These are phyloP conservation scores for Regulus satrapa DNA, from an alignment of 2,113 vertebrate genomes.

Conservation along the genomic window DNA sequence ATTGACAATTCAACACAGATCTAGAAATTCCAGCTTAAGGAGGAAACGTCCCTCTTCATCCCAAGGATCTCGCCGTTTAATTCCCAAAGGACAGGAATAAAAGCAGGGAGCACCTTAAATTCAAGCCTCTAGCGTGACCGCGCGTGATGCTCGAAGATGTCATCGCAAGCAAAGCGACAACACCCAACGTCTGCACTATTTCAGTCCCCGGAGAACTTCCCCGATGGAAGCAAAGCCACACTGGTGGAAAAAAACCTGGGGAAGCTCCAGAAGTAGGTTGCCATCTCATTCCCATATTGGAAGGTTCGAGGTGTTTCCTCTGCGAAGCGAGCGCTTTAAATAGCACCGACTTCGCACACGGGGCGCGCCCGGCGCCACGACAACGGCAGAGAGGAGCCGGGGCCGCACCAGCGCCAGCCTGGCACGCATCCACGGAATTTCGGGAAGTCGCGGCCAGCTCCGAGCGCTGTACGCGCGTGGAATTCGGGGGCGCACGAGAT, in stretches of 20 bases:
- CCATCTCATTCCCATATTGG: not conserved
- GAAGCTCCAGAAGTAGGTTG: not conserved
- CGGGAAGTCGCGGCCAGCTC: not conserved
- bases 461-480: rapidly evolving
- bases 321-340: not conserved
- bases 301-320: conserved; percentile 10
- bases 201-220: not conserved
- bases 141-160: not conserved
- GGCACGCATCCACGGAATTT: not conserved
- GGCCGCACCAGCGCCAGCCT: not conserved
- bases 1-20: too few species aligned
- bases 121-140: not conserved
- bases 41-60: rapidly evolving
- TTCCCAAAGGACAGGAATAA: not conserved
- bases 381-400: rapidly evolving
- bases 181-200: not conserved
- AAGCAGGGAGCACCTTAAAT: not conserved
- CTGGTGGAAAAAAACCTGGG: not conserved
- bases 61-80: rapidly evolving
- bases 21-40: not conserved
- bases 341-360: not conserved
- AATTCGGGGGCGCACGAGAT: rapidly evolving
- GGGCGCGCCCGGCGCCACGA: too few species aligned
- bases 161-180: not conserved
- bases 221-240: not conserved